Evolutionary conservation across 2,888 invertebrate species (phyloP), one percentile per base, ranked within the genome.

Genomic region (Euproctis similis): DNA sequence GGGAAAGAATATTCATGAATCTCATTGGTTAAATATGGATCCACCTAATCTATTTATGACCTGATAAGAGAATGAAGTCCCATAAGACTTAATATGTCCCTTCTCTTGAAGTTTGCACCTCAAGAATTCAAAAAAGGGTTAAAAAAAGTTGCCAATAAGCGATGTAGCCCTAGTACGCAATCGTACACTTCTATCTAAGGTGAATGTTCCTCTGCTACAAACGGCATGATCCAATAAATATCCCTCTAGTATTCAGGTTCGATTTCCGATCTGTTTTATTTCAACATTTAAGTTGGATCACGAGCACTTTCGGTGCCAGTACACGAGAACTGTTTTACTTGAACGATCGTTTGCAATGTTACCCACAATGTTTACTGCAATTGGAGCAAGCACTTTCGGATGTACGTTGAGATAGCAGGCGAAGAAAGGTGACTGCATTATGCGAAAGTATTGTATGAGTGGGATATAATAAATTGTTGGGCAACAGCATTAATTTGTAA

Each of bases 241-340:
- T 47, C 26, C n/a, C n/a, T n/a, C 31, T 42, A 30, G 50, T 49
- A 53, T 53, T 42, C 45, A 50, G 43, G 50, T 56, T 50, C 54
- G 50, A 50, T 61, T 61, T 65, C 56, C 57, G 53, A 66, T 59
- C 48, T 44, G 51, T 61, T n/a, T 64, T 62, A 65, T 71, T 69
- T 62, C 59, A 60, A 61, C 60, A 64, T 61, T 63, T 59, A 57
- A 52, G 42, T 53, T 49, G 59, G 54, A 67, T 66, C 69, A 69
- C 69, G 69, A 73, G 63, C 60, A 63, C 67, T 70, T 63, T 68
- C 69, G 66, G 63, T 61, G 52, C 54, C n/a, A 55, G 54, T 65
- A 81, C 80, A 80, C 59, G 76, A 69, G 67, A 81, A 81, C 65
- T 73, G 74, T 73, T 80, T 82, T 76, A 81, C 70, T 67, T 59